Base-by-base conservation (phyloP, 2,888 invertebrate species). In the Lysandra coridon region DNA sequence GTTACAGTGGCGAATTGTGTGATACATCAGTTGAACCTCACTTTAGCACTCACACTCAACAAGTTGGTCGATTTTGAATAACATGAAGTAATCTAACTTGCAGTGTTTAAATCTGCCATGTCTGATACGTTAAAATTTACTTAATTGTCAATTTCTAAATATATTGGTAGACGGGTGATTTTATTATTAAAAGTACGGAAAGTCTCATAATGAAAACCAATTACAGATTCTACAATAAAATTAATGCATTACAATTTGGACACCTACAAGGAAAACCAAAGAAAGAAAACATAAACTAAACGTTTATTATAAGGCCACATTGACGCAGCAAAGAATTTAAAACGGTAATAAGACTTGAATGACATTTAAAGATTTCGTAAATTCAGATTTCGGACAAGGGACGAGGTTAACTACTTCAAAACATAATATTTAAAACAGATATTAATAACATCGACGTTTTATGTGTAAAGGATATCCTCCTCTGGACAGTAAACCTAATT, bases 1-100 rank as follows among this genome's bases (percentile, higher is more conserved):
- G 84, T 88, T 89, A 86, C 86, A 87, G 85, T 85, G 81, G 81
- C 77, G 81, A 82, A 83, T 85, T 84, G 83, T 85, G 78, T 73
- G 44, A 74, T 17, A 74, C 40, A 82, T 80, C 78, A 79, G 79
- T 79, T 81, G 30, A 30, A 64, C 4, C 30, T 23, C 30, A 30
- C 12, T 64, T 30, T 64, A 64, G 64, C 12, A 64, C 30, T 64
- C 64, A 30, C 5, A 37, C 4, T 69, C 69, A 37, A 69, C 69
- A 69, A 69, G 69, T 69, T 12, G 33, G 14, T 69, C 33, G 4
- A 33, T 69, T 69, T 69, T 69, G 33, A 49, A 49, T 49, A 49
- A 49, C 10, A 12, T 49, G 49, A 49, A 49, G 49, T 49, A 12
- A 49, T 49, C 49, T 49, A 7, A 49, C 49, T 49, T 49, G 10